Evolutionary conservation across 2,888 invertebrate genomes (phyloP).

Genomic region (Caenorhabditis uteleia): DNA sequence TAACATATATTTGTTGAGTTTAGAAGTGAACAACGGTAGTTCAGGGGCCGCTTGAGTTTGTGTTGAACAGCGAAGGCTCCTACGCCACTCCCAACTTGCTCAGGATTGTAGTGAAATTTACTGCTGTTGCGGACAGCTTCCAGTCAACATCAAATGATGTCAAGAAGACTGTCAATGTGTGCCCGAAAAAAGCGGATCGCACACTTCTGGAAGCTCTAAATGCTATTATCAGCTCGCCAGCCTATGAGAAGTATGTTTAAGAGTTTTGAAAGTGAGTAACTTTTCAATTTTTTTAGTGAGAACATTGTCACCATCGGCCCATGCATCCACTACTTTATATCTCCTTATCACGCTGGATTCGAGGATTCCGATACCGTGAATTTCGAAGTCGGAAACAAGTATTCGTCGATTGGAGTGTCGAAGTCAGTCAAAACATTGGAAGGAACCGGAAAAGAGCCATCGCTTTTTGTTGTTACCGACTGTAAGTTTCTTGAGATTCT

Average conservation of each 20-base stretch:
- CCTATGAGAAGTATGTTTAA: neutral
- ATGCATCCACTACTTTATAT: constrained; percentile 6
- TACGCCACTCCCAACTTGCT: no score
- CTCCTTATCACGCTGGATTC: no score
- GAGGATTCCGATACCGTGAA: no score
- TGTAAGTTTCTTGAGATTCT: constrained; percentile 5
- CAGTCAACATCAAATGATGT: constrained; percentile 3
- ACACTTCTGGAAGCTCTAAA: constrained; percentile 6
- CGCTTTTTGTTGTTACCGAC: no score
- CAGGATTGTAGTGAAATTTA: neutral
- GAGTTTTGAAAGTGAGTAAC: neutral
- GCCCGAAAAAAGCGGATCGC: constrained; percentile 2
- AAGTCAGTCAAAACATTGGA: no score
- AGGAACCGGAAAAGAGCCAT: no score
- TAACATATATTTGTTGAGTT: no score
- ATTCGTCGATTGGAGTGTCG: no score
- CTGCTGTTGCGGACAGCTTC: neutral
- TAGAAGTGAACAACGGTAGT: no score
- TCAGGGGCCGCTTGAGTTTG: no score
- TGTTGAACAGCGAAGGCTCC: no score
- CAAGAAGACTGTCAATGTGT: neutral
- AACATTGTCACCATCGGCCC: constrained; percentile 1
- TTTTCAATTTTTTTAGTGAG: constrained; percentile 1
- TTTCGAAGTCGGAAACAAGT: no score
- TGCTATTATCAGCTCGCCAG: neutral